Percentiles rank a stretch among this genome's conserved stretches.
These are phyloP conservation scores for Myiothlypis coronata DNA, from an alignment of 2,797 vertebrate species.

Conservation along the genomic window DNA sequence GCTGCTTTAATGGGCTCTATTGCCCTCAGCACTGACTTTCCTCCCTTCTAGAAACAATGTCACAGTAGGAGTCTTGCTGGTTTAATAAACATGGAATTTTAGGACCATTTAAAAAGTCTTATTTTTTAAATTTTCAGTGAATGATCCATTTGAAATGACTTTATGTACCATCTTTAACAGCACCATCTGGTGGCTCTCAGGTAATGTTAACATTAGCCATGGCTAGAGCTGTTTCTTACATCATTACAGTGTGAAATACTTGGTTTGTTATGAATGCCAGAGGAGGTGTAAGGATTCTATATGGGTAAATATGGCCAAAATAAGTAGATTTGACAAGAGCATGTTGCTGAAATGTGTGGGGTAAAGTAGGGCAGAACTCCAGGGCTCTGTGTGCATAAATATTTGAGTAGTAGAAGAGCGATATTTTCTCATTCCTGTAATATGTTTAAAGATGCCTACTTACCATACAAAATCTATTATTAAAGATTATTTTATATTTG, in stretches of 20 bases:
- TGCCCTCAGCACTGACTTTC: not conserved
- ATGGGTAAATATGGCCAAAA: not conserved
- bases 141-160: not conserved
- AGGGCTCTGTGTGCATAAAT: not conserved
- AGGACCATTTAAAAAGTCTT: not conserved
- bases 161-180: not conserved
- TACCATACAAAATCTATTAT: not conserved
- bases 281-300: not conserved
- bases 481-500: slow-evolving; percentile 23
- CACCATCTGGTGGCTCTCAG: slow-evolving; percentile 35
- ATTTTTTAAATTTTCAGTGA: not conserved
- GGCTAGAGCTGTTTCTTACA: not conserved
- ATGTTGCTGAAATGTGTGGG: not conserved
- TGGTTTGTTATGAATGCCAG: not conserved
- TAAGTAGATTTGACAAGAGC: not conserved
- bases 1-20: not conserved
- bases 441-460: slow-evolving; percentile 13
- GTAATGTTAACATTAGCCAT: not conserved
- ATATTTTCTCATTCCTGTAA: slow-evolving; percentile 2
- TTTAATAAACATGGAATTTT: not conserved
- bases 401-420: not conserved
- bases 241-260: not conserved
- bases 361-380: not conserved
- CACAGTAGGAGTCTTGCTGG: not conserved
- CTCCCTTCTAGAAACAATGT: not conserved